These are phyloP conservation scores for Argya squamiceps DNA, from an alignment of 2,797 vertebrate genomes.

Conservation along the genomic window DNA sequence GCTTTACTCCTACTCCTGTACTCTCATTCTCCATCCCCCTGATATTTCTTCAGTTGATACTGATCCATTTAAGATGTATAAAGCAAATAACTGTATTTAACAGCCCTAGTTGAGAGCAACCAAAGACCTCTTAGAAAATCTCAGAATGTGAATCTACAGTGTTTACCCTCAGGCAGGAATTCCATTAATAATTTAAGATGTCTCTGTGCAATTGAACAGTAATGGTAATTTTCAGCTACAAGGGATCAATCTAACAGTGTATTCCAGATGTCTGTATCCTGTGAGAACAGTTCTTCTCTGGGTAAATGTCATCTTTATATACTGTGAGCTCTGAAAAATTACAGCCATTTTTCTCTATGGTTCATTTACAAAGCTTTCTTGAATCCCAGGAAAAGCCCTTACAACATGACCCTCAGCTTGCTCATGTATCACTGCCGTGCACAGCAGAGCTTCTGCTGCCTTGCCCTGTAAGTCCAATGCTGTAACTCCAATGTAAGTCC, in stretches of 20 bases:
- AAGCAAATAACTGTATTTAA: conserved; percentile 60
- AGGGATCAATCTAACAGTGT: not conserved
- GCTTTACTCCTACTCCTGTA: not conserved
- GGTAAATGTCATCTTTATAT: conserved; percentile 5
- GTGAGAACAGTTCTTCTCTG: not conserved
- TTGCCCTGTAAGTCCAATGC: not conserved
- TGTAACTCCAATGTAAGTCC: no score
- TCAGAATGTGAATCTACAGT: conserved; percentile 15
- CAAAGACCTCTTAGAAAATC: conserved; percentile 40
- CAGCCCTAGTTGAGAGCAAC: conserved; percentile 18
- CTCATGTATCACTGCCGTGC: rapidly evolving
- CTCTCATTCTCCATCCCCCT: not conserved
- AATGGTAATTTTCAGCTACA: conserved; percentile 42
- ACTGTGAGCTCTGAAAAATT: conserved; percentile 1
- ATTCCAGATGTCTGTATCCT: not conserved
- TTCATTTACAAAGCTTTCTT: not conserved
- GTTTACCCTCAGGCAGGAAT: conserved; percentile 27
- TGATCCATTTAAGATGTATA: conserved; percentile 28
- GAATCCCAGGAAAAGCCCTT: not conserved
- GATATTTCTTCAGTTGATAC: conserved; percentile 10
- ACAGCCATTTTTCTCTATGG: not conserved
- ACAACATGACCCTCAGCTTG: not conserved
- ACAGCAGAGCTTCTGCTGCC: not conserved
- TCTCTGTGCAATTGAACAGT: conserved; percentile 23
- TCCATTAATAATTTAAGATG: conserved; percentile 44